Conservation (phyloP, 1,140 invertebrate genomes). For the Coptotermes formosanus region DNA sequence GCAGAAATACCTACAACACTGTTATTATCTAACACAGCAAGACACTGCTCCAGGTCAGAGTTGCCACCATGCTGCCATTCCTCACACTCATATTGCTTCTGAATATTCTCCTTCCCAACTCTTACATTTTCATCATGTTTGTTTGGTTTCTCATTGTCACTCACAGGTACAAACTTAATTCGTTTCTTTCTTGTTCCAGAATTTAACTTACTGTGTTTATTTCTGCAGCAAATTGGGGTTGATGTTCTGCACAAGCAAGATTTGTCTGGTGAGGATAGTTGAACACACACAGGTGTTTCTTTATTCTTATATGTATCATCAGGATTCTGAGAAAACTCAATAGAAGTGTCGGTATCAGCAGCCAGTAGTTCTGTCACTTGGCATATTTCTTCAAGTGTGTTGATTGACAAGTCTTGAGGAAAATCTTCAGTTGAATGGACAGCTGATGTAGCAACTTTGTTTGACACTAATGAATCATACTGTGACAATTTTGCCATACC, state of each 20-base stretch:
- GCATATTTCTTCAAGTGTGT: conserved; percentile 14
- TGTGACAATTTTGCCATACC: neutral
- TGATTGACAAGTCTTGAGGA: conserved; percentile 19
- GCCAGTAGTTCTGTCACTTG: conserved; percentile 5
- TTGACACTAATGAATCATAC: neutral
- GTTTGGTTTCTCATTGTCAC: neutral
- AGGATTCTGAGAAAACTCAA: neutral
- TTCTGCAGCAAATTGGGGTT: neutral
- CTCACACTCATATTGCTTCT: neutral
- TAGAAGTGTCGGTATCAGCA: neutral
- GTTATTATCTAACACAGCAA: neutral
- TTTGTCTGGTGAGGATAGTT: neutral
- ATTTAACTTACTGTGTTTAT: neutral
- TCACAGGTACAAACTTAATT: neutral
- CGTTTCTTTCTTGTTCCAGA: neutral
- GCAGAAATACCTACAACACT: neutral
- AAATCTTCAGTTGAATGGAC: conserved; percentile 17
- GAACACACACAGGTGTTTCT: neutral
- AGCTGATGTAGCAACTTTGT: neutral
- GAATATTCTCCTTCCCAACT: neutral
- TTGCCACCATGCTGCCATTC: neutral
- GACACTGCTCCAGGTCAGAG: neutral
- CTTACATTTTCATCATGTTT: neutral
- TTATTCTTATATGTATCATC: neutral
- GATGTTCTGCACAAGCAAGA: neutral